A percentile compares a stretch with the other conserved stretches of the same genome.
phyloP scores from a whole-genome alignment of 2,888 invertebrate species.

The Acronicta alni region DNA sequence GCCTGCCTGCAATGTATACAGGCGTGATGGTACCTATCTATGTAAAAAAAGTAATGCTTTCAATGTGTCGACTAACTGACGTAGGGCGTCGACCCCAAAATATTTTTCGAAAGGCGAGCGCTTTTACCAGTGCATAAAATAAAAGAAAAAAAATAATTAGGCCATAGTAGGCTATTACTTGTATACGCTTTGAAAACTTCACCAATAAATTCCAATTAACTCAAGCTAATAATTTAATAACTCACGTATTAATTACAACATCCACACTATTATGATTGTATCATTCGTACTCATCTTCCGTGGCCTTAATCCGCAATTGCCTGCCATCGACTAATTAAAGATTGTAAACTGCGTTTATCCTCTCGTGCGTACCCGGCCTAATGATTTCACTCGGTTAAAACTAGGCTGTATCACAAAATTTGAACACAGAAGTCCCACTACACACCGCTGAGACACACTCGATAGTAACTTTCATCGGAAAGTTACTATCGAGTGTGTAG shows the following conservation, averaged over 20 bases:
- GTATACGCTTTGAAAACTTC: background rate
- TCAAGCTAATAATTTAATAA: constrained; percentile 2
- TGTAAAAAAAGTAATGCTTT: too few relatives aligned
- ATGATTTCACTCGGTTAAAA: constrained; percentile 70
- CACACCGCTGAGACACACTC: background rate
- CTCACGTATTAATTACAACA: constrained; percentile 26
- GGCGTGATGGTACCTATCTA: too few relatives aligned
- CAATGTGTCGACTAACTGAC: background rate
- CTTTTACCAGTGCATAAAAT: background rate
- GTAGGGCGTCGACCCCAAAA: background rate
- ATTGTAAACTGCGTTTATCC: constrained; percentile 37
- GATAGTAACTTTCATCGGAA: too few relatives aligned
- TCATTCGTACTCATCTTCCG: constrained; percentile 7
- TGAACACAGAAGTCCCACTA: background rate
- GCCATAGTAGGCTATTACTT: background rate
- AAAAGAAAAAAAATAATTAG: background rate
- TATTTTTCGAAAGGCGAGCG: background rate
- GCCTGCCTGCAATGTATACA: too few relatives aligned
- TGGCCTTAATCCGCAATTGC: constrained; percentile 39
- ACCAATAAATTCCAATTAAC: background rate
- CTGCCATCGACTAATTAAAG: constrained; percentile 46
- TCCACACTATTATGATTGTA: constrained; percentile 8
- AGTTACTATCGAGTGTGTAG: too few relatives aligned
- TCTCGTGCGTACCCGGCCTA: constrained; percentile 61
- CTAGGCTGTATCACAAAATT: constrained; percentile 34